Conservation (phyloP, 2,888 invertebrate genomes). For the Monopis laevigella region DNA sequence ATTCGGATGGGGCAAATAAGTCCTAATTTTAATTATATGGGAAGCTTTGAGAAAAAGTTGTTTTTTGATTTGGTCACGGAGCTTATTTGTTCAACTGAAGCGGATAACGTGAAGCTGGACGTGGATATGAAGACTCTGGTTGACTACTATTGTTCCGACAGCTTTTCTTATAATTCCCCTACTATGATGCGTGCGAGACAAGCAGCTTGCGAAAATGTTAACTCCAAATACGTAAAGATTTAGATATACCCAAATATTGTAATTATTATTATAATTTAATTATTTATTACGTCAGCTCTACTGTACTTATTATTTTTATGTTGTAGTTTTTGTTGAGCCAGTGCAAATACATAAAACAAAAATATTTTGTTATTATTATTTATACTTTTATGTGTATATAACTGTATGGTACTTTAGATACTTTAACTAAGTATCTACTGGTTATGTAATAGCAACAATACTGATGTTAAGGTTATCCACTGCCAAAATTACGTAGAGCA, state of each 20-base stretch:
- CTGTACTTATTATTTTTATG: too few species aligned
- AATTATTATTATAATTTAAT: conserved; percentile 1
- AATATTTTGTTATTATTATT: too few species aligned
- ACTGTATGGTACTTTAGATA: too few species aligned
- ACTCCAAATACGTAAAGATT: conserved; percentile 26
- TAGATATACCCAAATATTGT: conserved; percentile 14
- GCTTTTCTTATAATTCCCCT: conserved; percentile 44
- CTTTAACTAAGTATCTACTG: too few species aligned
- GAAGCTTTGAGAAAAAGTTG: conserved; percentile 34
- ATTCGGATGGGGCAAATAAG: conserved; percentile 41
- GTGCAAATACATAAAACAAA: too few species aligned
- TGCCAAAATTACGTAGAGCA: too few species aligned
- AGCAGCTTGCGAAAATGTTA: conserved; percentile 28
- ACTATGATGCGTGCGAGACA: conserved; percentile 45
- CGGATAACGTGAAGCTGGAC: conserved; percentile 20
- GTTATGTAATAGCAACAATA: too few species aligned
- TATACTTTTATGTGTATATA: too few species aligned
- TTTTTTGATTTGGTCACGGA: conserved; percentile 27
- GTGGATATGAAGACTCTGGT: conserved; percentile 35
- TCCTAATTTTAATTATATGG: conserved; percentile 38
- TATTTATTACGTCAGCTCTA: background rate
- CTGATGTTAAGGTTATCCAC: too few species aligned
- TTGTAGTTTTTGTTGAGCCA: too few species aligned
- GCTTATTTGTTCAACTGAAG: conserved; percentile 19
- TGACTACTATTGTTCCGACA: conserved; percentile 50